Conservation (phyloP, 2,113 vertebrate genomes). For the Myotis yumanensis region DNA sequence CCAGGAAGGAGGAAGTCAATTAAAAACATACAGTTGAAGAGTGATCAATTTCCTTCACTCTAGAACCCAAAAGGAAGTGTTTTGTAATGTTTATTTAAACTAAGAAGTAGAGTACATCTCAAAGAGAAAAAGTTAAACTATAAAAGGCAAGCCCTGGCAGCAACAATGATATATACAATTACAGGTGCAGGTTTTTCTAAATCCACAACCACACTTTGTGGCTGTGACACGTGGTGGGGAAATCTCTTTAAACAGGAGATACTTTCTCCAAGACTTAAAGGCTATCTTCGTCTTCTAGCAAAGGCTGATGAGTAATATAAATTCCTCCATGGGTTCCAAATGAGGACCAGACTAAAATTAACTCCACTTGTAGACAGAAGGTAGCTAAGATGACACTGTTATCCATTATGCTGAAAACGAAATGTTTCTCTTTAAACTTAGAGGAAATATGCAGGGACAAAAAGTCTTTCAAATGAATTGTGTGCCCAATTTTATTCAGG, state of each 20-base stretch:
- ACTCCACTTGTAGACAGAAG: slow-evolving; percentile 77
- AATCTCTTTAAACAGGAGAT: slow-evolving; percentile 66
- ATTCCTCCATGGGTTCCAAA: slow-evolving; percentile 77
- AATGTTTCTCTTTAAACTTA: slow-evolving; percentile 81
- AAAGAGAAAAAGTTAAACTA: background rate
- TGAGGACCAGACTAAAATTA: slow-evolving; percentile 79
- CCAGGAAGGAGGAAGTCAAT: slow-evolving; percentile 76
- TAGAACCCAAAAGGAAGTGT: slow-evolving; percentile 67
- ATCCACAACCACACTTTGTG: slow-evolving; percentile 3
- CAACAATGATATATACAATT: background rate
- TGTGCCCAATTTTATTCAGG: slow-evolving; percentile 78
- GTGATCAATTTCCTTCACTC: slow-evolving; percentile 73
- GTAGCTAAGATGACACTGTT: slow-evolving; percentile 78
- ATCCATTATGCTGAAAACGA: slow-evolving; percentile 80
- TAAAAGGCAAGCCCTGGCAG: background rate
- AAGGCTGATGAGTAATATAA: slow-evolving; percentile 79
- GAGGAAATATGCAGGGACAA: slow-evolving; percentile 80
- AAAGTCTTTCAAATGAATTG: slow-evolving; percentile 82
- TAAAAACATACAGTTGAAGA: slow-evolving; percentile 72
- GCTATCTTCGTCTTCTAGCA: slow-evolving; percentile 71
- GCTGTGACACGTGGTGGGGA: background rate
- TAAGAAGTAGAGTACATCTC: slow-evolving; percentile 45
- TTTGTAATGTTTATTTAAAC: slow-evolving; percentile 69
- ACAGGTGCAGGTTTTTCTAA: slow-evolving; percentile 41
- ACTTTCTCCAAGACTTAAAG: slow-evolving; percentile 68